Evolutionary conservation across 2,888 invertebrate genomes (phyloP).

Genomic region (Keiferia lycopersicella): DNA sequence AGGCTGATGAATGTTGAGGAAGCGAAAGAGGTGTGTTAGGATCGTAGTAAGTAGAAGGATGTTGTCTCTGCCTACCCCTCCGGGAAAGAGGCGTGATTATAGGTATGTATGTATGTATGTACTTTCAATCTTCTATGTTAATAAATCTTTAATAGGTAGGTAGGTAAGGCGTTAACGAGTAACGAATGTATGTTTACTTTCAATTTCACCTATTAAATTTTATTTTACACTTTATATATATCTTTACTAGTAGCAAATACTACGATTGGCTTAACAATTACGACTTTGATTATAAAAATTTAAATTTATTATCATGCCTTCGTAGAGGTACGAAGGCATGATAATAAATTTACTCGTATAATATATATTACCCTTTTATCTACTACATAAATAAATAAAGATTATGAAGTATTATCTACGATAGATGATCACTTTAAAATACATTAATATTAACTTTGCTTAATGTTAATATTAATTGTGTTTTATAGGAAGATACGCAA

Average conservation of each 20-base stretch:
- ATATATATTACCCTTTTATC: background rate
- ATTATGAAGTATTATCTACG: background rate
- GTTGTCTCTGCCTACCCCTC: too few relatives aligned
- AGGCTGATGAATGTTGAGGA: too few relatives aligned
- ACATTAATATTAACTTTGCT: too few relatives aligned
- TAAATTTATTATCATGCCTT: too few relatives aligned
- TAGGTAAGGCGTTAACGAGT: conserved; percentile 10
- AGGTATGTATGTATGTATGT: too few relatives aligned
- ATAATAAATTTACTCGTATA: too few relatives aligned
- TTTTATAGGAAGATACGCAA: background rate
- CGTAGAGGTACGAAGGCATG: too few relatives aligned
- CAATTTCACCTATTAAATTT: conserved; percentile 19
- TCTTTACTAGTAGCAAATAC: background rate
- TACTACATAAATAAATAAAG: background rate
- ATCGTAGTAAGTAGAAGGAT: too few relatives aligned
- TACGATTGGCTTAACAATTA: background rate
- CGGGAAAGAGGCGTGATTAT: too few relatives aligned
- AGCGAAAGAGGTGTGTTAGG: too few relatives aligned
- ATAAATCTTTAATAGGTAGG: conserved; percentile 8
- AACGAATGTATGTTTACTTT: conserved; percentile 12
- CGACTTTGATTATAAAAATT: too few relatives aligned
- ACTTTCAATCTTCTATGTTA: conserved; percentile 5
- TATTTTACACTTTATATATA: background rate
- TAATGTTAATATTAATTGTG: too few relatives aligned
- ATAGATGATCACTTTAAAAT: background rate